These are phyloP conservation scores for Eilema depressum DNA, from an alignment of 2,888 invertebrate species.

Conservation along the genomic window DNA sequence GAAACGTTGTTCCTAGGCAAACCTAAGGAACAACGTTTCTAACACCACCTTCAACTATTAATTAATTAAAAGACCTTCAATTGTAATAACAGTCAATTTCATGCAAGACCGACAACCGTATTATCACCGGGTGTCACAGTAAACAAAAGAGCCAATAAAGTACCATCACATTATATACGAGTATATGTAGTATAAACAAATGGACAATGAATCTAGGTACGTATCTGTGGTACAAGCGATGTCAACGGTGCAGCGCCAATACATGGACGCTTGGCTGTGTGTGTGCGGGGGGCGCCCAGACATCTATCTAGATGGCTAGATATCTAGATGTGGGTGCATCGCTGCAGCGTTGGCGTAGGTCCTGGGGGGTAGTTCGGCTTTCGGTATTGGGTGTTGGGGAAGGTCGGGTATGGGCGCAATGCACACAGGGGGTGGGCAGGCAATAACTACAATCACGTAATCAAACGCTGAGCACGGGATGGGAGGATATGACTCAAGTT, in stretches of 20 bases:
- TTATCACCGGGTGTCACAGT: conserved; percentile 3
- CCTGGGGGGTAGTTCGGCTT: conserved; percentile 65
- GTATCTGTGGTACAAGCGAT: conserved; percentile 34
- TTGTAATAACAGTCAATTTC: not conserved
- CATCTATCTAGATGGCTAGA: conserved; percentile 66
- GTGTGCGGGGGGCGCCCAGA: conserved; percentile 57
- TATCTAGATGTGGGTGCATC: conserved; percentile 79
- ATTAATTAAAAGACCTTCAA: not conserved
- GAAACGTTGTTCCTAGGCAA: no score
- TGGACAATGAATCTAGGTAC: conserved; percentile 13
- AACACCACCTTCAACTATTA: no score
- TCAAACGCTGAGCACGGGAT: conserved; percentile 64
- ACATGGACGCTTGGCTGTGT: conserved; percentile 26
- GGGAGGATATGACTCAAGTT: conserved; percentile 54
- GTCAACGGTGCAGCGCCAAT: conserved; percentile 33
- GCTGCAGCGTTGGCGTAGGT: conserved; percentile 83
- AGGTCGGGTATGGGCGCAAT: conserved; percentile 50
- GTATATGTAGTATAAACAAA: conserved; percentile 41
- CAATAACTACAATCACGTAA: conserved; percentile 68
- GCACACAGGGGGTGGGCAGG: conserved; percentile 39
- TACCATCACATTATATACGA: conserved; percentile 24
- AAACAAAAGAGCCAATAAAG: conserved; percentile 25
- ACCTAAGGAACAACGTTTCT: no score
- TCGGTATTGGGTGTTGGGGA: conserved; percentile 46
- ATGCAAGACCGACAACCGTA: not conserved